phyloP scores from a whole-genome alignment of 2,797 vertebrate species.

The Notamacropus eugenii region DNA sequence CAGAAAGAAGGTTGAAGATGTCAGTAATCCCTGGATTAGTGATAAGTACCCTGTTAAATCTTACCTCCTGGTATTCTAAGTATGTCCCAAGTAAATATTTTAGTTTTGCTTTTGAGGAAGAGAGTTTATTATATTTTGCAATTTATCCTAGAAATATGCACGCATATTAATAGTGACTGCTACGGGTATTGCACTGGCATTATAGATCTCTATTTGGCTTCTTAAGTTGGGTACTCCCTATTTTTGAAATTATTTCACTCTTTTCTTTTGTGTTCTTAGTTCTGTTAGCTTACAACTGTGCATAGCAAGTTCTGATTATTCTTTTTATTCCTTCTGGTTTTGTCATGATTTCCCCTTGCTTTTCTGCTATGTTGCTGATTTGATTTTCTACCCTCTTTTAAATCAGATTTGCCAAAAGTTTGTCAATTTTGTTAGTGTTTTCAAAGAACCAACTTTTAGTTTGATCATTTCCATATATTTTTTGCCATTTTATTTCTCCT shows the following conservation, averaged over 20 bases:
- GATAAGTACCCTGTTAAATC: too few relatives aligned
- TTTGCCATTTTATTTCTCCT: neutral
- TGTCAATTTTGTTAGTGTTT: neutral
- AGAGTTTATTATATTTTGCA: too few relatives aligned
- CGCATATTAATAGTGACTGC: too few relatives aligned
- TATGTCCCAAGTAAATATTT: too few relatives aligned
- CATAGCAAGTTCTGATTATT: neutral
- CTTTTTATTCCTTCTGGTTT: neutral
- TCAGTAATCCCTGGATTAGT: too few relatives aligned
- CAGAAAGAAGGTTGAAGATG: too few relatives aligned
- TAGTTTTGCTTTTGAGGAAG: too few relatives aligned
- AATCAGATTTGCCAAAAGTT: neutral
- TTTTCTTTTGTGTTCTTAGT: neutral
- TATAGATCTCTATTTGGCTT: neutral
- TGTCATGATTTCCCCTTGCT: neutral
- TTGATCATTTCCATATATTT: neutral
- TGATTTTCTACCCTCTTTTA: neutral
- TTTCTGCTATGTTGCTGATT: neutral
- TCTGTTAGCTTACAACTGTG: neutral
- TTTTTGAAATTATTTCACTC: neutral
- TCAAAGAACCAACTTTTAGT: neutral
- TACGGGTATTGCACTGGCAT: too few relatives aligned
- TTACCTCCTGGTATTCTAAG: too few relatives aligned
- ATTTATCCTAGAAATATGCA: too few relatives aligned
- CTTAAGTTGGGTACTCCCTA: neutral